Evolutionary conservation across 2,888 invertebrate species (phyloP).

Genomic region (Oscheius sp.): DNA sequence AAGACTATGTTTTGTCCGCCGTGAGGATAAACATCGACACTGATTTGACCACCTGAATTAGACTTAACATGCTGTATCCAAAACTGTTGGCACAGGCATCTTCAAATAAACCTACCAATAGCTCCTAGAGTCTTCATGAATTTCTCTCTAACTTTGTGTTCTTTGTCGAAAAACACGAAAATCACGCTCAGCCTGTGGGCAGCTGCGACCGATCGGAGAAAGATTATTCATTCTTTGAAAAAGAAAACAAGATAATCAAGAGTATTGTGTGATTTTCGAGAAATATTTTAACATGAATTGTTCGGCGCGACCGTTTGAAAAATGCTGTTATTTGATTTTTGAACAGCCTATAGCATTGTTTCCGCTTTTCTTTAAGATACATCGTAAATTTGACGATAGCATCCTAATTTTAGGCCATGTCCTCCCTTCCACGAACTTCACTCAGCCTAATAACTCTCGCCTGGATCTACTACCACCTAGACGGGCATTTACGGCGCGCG

Average conservation of each 20-base stretch:
- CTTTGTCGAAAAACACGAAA: slow-evolving; percentile 85
- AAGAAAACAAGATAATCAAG: not conserved
- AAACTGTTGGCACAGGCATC: too few species aligned
- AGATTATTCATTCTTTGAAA: slow-evolving; percentile 84
- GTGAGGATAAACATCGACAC: slow-evolving; percentile 91
- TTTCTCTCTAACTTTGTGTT: slow-evolving; percentile 83
- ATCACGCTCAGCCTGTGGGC: slow-evolving; percentile 86
- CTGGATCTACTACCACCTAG: too few species aligned
- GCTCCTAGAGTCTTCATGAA: slow-evolving; percentile 86
- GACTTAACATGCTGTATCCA: too few species aligned
- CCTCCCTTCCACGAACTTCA: too few species aligned
- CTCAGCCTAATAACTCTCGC: too few species aligned
- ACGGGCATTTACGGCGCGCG: too few species aligned
- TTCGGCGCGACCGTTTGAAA: too few species aligned
- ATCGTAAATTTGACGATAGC: too few species aligned
- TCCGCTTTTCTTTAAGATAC: too few species aligned
- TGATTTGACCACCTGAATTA: slow-evolving; percentile 89
- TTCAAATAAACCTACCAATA: slow-evolving; percentile 79
- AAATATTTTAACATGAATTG: slow-evolving; percentile 80
- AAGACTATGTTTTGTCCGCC: slow-evolving; percentile 81
- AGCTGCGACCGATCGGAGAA: slow-evolving; percentile 93
- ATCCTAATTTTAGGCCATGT: too few species aligned
- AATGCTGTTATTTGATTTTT: too few species aligned
- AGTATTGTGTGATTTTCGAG: slow-evolving; percentile 80
- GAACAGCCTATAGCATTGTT: too few species aligned